A percentile compares a stretch with the other conserved stretches of the same genome.
Evolutionary conservation across 2,888 invertebrate species (phyloP).

Genomic region (Lochmaea crataegi): DNA sequence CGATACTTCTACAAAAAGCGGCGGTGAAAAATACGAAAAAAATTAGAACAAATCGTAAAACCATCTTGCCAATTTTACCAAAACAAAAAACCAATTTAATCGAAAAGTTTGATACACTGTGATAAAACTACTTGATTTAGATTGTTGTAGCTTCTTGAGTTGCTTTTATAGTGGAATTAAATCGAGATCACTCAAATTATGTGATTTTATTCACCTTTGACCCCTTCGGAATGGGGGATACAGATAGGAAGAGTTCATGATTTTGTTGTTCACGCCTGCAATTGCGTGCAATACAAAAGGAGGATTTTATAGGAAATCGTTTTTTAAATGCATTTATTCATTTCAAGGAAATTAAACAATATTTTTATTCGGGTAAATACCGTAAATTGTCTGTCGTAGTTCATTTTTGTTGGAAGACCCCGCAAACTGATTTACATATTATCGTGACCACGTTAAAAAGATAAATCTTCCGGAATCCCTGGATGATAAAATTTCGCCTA

Average conservation of each 20-base stretch:
- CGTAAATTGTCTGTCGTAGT: no score
- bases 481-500: no score
- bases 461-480: no score
- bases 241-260: conserved; percentile 4
- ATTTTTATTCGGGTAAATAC: neutral
- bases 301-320: neutral
- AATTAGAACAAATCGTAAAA: neutral
- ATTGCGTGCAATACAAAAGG: neutral
- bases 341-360: neutral
- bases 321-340: neutral
- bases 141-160: neutral
- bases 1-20: neutral
- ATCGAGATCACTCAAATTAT: conserved; percentile 11
- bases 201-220: conserved; percentile 15
- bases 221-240: neutral
- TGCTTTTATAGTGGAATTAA: conserved; percentile 13
- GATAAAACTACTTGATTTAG: neutral
- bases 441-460: no score
- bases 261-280: neutral
- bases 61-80: neutral
- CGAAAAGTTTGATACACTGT: neutral
- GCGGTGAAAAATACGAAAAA: neutral
- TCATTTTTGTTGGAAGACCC: no score
- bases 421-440: no score
- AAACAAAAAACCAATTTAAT: neutral